These are phyloP conservation scores for Melanophora roralis DNA, from an alignment of 2,888 invertebrate species.

Conservation along the genomic window DNA sequence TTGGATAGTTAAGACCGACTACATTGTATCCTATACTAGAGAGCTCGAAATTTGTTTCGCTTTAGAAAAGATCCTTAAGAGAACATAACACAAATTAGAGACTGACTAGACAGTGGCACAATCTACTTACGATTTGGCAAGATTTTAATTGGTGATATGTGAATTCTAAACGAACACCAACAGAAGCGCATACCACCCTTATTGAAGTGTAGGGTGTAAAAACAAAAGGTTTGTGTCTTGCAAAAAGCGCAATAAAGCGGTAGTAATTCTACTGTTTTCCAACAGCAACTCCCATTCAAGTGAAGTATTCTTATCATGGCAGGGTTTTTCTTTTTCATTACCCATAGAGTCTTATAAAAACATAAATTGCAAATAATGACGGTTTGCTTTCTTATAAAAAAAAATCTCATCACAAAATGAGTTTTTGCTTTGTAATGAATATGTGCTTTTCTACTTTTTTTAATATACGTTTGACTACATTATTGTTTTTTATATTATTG, in stretches of 20 bases:
- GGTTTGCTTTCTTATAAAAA: background rate
- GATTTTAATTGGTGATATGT: no score
- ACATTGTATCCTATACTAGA: no score
- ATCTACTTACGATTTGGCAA: no score
- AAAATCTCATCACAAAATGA: background rate
- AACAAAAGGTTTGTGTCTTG: conserved; percentile 17
- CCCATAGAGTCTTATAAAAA: background rate
- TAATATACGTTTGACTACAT: conserved; percentile 21
- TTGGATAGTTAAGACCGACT: no score
- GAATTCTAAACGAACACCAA: background rate
- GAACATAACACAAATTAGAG: no score
- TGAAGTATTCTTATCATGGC: background rate
- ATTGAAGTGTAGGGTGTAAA: no score
- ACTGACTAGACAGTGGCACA: no score
- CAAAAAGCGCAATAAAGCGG: background rate
- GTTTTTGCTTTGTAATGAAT: background rate
- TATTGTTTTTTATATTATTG: conserved; percentile 8
- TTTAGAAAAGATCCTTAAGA: no score
- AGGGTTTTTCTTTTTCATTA: background rate
- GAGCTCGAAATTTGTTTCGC: no score
- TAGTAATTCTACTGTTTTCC: no score
- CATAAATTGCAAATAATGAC: conserved; percentile 4
- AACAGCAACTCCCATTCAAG: background rate
- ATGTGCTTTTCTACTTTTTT: background rate
- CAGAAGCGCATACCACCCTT: no score